phyloP scores from a whole-genome alignment of 2,797 vertebrate genomes.

The Eremophila alpestris region DNA sequence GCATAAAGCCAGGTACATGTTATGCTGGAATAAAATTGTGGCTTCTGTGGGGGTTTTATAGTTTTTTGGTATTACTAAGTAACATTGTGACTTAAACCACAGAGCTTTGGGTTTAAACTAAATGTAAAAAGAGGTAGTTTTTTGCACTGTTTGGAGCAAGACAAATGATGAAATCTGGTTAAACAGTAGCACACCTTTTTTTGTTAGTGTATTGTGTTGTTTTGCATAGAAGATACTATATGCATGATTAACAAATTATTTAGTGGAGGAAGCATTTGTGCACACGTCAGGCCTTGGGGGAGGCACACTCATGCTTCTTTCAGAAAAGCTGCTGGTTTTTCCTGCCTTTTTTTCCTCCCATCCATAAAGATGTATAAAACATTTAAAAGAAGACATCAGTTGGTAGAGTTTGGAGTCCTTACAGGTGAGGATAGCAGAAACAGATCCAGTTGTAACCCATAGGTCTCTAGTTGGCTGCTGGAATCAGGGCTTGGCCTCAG shows the following conservation, averaged over 20 bases:
- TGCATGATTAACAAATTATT: not conserved
- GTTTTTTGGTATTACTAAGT: not conserved
- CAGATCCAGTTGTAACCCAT: rapidly evolving
- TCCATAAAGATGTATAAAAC: not conserved
- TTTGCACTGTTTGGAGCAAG: not conserved
- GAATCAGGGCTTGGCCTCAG: not conserved
- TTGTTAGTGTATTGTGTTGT: not conserved
- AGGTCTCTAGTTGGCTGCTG: not conserved
- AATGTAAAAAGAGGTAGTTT: not conserved
- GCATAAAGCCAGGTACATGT: not conserved
- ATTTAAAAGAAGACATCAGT: not conserved
- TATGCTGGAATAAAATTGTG: not conserved
- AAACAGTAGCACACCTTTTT: not conserved
- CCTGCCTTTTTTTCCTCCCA: rapidly evolving
- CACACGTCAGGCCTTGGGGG: not conserved
- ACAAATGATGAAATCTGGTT: not conserved
- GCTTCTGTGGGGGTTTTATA: not conserved
- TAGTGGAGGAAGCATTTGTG: not conserved
- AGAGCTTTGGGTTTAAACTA: not conserved
- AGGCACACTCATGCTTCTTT: rapidly evolving
- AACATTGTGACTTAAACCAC: not conserved
- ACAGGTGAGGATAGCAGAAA: not conserved
- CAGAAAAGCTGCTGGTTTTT: not conserved
- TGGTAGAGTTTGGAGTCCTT: not conserved
- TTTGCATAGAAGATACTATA: not conserved